Conservation (phyloP, 1,140 invertebrate genomes). For the Heliothis virescens region DNA sequence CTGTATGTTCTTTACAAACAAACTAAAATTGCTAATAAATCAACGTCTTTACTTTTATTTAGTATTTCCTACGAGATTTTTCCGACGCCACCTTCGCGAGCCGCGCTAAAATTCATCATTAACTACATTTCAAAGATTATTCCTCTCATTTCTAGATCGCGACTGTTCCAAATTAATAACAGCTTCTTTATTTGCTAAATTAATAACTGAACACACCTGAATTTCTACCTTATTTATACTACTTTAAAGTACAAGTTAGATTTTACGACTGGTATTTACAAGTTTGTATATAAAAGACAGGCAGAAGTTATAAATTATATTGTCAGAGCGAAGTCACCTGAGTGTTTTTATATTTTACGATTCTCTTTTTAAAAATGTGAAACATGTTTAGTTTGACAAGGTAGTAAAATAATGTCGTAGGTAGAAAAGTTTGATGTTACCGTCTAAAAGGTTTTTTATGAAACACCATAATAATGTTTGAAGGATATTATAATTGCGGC, state of each 20-base stretch:
- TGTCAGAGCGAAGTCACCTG: conserved; percentile 71
- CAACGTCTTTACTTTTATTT: conserved; percentile 49
- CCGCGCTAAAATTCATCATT: conserved; percentile 64
- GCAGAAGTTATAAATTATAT: conserved; percentile 66
- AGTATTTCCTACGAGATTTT: conserved; percentile 42
- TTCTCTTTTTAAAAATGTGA: conserved; percentile 60
- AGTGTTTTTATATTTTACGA: conserved; percentile 68
- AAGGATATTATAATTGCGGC: conserved; percentile 24
- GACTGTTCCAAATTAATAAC: conserved; percentile 57
- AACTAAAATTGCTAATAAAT: conserved; percentile 48
- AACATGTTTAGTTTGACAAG: conserved; percentile 65
- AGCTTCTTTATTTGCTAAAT: conserved; percentile 23
- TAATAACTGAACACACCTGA: neutral
- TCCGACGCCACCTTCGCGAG: conserved; percentile 44
- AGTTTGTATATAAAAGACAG: conserved; percentile 42
- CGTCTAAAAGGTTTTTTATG: conserved; percentile 44
- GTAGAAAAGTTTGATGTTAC: conserved; percentile 45
- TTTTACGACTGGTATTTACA: neutral
- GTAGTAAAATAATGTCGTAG: conserved; percentile 55
- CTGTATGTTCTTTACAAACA: conserved; percentile 30
- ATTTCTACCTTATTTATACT: conserved; percentile 45
- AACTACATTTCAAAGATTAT: conserved; percentile 61
- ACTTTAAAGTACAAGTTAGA: neutral
- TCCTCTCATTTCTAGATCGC: conserved; percentile 61
- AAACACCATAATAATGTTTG: conserved; percentile 2